phyloP scores from a whole-genome alignment of 2,797 vertebrate species.

The Leuciscus waleckii region DNA sequence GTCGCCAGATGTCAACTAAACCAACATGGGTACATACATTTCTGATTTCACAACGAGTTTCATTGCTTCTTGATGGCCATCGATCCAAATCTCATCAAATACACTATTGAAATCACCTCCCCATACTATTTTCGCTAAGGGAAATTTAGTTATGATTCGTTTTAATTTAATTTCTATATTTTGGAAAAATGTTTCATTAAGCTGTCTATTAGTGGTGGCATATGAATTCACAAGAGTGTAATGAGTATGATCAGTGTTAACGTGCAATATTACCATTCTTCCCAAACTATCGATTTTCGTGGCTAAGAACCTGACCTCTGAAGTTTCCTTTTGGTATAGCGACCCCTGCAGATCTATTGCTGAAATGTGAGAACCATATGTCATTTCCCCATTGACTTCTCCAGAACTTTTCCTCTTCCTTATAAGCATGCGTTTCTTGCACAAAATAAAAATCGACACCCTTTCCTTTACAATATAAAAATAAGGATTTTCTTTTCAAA shows the following conservation, averaged over 20 bases:
- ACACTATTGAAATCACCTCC: background rate
- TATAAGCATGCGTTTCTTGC: background rate
- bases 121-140: background rate
- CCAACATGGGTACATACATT: background rate
- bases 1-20: background rate
- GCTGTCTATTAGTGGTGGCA: background rate
- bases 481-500: conserved; percentile 4
- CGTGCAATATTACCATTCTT: background rate
- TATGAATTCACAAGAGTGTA: background rate
- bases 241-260: background rate
- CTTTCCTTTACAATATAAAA: conserved; percentile 5
- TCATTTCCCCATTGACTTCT: background rate
- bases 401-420: background rate
- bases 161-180: background rate
- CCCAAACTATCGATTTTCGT: background rate
- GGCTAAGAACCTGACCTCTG: background rate
- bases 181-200: background rate
- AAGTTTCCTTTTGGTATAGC: background rate
- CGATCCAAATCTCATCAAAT: background rate
- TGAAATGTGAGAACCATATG: background rate
- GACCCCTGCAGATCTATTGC: background rate
- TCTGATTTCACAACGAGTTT: background rate
- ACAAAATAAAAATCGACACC: conserved; percentile 34
- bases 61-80: background rate
- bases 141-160: background rate